phyloP scores from a whole-genome alignment of 2,113 vertebrate genomes.

The Laticauda colubrina region DNA sequence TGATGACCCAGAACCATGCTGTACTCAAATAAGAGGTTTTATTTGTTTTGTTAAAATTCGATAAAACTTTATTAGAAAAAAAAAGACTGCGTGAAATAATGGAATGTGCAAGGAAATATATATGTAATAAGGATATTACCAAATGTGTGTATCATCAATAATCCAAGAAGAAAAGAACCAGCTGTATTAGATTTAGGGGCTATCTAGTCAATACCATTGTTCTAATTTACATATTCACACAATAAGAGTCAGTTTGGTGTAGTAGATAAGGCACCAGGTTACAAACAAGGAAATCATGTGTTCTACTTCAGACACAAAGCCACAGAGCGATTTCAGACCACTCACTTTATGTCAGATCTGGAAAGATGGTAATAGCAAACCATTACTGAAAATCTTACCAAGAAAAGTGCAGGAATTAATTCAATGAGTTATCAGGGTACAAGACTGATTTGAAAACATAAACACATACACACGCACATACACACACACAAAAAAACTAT shows the following conservation, averaged over 20 bases:
- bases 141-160: neutral
- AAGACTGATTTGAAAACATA: neutral
- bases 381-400: neutral
- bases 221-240: neutral
- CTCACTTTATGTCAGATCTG: neutral
- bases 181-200: neutral
- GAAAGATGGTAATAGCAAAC: neutral
- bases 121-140: neutral
- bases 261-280: neutral
- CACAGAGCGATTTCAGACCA: neutral
- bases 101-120: neutral
- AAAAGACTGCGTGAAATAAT: neutral
- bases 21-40: too few species aligned
- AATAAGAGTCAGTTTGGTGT: neutral
- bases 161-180: neutral
- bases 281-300: neutral
- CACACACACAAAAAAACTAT: too few species aligned
- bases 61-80: too few species aligned
- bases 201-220: neutral
- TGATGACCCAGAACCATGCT: too few species aligned
- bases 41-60: too few species aligned
- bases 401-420: neutral
- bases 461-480: neutral
- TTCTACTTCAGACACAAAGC: neutral
- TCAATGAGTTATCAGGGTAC: neutral